Evolutionary conservation across 30 jellyfish, hydroid and myxozoan species (phyloP).

Genomic region (Aurelia aurita complex sp. Pacific): DNA sequence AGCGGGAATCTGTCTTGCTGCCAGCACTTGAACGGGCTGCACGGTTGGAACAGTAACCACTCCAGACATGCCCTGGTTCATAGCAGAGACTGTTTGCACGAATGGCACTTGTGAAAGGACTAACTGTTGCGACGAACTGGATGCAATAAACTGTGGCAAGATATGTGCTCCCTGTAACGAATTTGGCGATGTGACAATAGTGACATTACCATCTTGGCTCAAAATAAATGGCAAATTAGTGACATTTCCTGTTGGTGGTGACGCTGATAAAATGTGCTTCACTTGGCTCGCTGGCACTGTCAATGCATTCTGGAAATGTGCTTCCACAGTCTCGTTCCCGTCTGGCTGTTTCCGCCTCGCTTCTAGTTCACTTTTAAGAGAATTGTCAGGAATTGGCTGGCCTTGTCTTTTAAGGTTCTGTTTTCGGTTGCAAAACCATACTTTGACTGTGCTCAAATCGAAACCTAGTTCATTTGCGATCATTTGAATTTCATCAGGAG

Average conservation of each 20-base stretch:
- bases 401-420: constrained; percentile 85
- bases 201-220: constrained; percentile 88
- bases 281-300: constrained; percentile 53
- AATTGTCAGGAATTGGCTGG: constrained; percentile 65
- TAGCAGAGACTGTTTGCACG: constrained; percentile 84
- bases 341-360: constrained; percentile 54
- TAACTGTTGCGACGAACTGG: constrained; percentile 78
- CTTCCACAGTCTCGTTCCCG: neutral
- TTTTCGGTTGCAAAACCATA: constrained; percentile 95
- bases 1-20: constrained; percentile 57
- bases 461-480: constrained; percentile 73
- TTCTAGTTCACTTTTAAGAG: constrained; percentile 54
- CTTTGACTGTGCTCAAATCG: constrained; percentile 85
- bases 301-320: constrained; percentile 22
- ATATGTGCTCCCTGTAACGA: constrained; percentile 56
- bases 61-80: constrained; percentile 77
- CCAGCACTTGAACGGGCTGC: constrained; percentile 51
- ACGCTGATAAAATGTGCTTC: constrained; percentile 60
- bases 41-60: constrained; percentile 54
- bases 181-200: constrained; percentile 83
- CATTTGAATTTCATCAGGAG: constrained; percentile 83
- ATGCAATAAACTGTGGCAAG: constrained; percentile 41
- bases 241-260: constrained; percentile 88
- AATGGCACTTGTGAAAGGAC: constrained; percentile 94
- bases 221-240: constrained; percentile 81